Evolutionary conservation across 2,797 vertebrate species (phyloP).

Genomic region (Centropyge bicolor): DNA sequence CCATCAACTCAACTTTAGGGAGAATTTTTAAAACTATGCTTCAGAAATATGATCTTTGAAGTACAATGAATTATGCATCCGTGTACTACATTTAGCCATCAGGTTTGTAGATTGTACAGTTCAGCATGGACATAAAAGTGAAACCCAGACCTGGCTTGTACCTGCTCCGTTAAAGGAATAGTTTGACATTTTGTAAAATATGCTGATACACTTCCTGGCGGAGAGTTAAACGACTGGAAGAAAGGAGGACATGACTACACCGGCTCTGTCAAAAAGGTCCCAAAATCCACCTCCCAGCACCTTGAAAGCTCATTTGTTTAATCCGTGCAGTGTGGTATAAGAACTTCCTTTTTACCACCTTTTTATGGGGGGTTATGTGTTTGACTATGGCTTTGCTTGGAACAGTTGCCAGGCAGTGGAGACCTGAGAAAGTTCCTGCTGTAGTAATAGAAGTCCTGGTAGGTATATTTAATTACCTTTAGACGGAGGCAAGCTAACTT

Average conservation of each 20-base stretch:
- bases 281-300: not conserved
- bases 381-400: not conserved
- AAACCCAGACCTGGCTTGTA: not conserved
- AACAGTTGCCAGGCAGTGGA: not conserved
- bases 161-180: not conserved
- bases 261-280: not conserved
- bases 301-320: not conserved
- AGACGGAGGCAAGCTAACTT: not conserved
- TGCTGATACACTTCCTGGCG: not conserved
- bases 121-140: not conserved
- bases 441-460: not conserved
- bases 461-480: not conserved
- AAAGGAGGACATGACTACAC: too few species aligned
- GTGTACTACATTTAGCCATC: conserved; percentile 15
- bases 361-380: not conserved
- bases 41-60: conserved; percentile 32
- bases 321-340: not conserved
- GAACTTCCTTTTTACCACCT: not conserved
- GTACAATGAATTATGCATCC: conserved; percentile 30
- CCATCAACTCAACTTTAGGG: conserved; percentile 6
- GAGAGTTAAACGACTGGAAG: conserved; percentile 1
- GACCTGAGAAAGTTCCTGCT: not conserved
- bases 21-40: conserved; percentile 4
- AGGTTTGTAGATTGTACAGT: conserved; percentile 6
- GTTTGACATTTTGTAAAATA: conserved; percentile 15